Evolutionary conservation across 2,888 invertebrate genomes (phyloP).

Genomic region (Cheilosia impressa): DNA sequence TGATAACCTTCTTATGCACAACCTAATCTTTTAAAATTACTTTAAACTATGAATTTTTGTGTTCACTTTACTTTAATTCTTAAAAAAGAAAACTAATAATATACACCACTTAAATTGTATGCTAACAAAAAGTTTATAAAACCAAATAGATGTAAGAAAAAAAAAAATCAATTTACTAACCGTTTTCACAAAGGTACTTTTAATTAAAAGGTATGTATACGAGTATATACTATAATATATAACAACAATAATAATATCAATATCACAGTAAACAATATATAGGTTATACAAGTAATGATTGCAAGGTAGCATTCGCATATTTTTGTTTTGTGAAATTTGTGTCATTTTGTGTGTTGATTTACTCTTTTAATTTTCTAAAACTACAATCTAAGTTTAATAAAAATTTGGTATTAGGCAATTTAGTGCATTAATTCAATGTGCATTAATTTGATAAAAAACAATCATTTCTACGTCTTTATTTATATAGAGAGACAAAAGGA

Average conservation of each 20-base stretch:
- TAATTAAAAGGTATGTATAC: conserved; percentile 46
- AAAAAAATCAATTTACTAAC: conserved; percentile 9
- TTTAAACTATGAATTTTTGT: conserved; percentile 14
- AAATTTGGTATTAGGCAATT: conserved; percentile 31
- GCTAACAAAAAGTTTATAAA: conserved; percentile 19
- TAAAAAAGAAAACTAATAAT: conserved; percentile 21
- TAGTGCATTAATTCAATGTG: conserved; percentile 55
- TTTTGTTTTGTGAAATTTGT: conserved; percentile 35
- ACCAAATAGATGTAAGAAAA: conserved; percentile 19
- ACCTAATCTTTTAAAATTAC: conserved; percentile 46
- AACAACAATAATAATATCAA: conserved; percentile 73
- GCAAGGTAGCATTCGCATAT: conserved; percentile 63
- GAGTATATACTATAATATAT: conserved; percentile 46
- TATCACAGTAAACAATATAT: conserved; percentile 74
- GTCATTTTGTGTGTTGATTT: conserved; percentile 43
- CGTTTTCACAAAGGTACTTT: conserved; percentile 37
- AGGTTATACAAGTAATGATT: conserved; percentile 69
- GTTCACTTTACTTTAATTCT: conserved; percentile 2
- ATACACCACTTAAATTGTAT: conserved; percentile 29
- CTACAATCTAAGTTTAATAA: conserved; percentile 9
- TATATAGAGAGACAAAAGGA: conserved; percentile 26
- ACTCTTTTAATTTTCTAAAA: conserved; percentile 18
- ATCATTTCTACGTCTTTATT: conserved; percentile 27
- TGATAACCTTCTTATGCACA: conserved; percentile 23
- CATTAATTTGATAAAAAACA: conserved; percentile 31